Evolutionary conservation across 2,888 invertebrate genomes (phyloP).

Genomic region (Drosophila diplacantha): DNA sequence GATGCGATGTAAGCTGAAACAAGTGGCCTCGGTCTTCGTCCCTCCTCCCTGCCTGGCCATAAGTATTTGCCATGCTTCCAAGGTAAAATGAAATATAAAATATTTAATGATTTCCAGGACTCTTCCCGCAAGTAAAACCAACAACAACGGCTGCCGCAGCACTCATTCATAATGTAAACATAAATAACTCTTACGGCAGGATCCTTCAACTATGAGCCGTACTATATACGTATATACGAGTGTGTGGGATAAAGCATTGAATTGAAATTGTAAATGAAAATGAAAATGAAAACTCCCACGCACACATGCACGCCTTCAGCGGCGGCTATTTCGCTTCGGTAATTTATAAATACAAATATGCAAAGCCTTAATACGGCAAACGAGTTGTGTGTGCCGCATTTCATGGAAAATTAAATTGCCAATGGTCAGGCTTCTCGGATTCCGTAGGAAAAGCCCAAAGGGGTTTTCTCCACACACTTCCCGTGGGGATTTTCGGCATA

Average conservation of each 20-base stretch:
- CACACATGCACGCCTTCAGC: constrained; percentile 10
- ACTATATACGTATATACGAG: neutral
- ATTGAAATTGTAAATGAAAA: constrained; percentile 60
- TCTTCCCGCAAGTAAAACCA: constrained; percentile 8
- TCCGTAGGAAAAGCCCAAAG: constrained; percentile 12
- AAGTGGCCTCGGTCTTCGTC: neutral
- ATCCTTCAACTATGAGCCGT: constrained; percentile 29
- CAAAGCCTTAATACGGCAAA: constrained; percentile 31
- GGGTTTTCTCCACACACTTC: neutral
- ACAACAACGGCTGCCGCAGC: constrained; percentile 10
- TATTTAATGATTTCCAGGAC: constrained; percentile 24
- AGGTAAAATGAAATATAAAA: constrained; percentile 20
- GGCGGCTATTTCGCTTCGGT: constrained; percentile 29
- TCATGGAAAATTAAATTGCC: constrained; percentile 65
- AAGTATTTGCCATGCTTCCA: constrained; percentile 3
- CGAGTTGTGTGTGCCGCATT: constrained; percentile 44
- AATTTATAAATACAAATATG: constrained; percentile 56
- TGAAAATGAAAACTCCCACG: constrained; percentile 48
- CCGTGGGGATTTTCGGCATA: constrained; percentile 6
- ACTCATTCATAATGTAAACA: constrained; percentile 36
- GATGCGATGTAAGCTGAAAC: neutral
- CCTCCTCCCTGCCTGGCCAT: neutral
- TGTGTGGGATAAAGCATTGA: constrained; percentile 44
- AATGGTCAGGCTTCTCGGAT: constrained; percentile 54
- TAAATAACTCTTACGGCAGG: constrained; percentile 46